These are phyloP conservation scores for Pandion haliaetus DNA, from an alignment of 2,113 vertebrate genomes.

Conservation along the genomic window DNA sequence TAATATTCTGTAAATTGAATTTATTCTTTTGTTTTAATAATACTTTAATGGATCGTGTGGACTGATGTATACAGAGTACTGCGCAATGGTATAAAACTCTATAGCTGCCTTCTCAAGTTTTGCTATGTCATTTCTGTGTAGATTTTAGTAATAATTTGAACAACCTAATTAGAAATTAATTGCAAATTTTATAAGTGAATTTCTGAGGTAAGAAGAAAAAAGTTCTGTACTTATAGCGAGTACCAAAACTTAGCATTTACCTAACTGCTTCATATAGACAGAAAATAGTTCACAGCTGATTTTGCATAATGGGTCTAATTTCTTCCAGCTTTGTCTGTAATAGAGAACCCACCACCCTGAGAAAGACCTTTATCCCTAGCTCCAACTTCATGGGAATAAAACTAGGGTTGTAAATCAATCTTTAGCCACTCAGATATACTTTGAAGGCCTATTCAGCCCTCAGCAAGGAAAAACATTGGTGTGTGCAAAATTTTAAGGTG, in stretches of 20 bases:
- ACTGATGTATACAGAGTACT: neutral
- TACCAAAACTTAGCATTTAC: neutral
- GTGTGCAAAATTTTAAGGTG: neutral
- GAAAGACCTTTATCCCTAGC: neutral
- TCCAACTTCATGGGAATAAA: neutral
- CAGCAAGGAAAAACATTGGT: neutral
- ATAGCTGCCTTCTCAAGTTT: neutral
- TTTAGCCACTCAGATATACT: neutral
- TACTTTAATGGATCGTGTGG: neutral
- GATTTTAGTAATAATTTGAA: neutral
- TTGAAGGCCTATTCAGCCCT: neutral
- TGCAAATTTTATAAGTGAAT: neutral
- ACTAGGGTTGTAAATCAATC: neutral
- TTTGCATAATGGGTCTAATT: neutral
- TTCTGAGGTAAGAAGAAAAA: neutral
- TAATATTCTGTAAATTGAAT: neutral
- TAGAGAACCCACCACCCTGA: neutral
- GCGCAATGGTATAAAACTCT: neutral
- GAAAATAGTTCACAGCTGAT: neutral
- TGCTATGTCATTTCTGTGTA: neutral
- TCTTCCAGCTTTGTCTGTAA: neutral
- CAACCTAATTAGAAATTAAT: slow-evolving; percentile 4
- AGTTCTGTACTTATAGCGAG: neutral
- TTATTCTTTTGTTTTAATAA: neutral
- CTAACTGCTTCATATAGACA: neutral